These are phyloP conservation scores for Pyrocoelia pectoralis DNA, from an alignment of 2,888 invertebrate species.

Conservation along the genomic window DNA sequence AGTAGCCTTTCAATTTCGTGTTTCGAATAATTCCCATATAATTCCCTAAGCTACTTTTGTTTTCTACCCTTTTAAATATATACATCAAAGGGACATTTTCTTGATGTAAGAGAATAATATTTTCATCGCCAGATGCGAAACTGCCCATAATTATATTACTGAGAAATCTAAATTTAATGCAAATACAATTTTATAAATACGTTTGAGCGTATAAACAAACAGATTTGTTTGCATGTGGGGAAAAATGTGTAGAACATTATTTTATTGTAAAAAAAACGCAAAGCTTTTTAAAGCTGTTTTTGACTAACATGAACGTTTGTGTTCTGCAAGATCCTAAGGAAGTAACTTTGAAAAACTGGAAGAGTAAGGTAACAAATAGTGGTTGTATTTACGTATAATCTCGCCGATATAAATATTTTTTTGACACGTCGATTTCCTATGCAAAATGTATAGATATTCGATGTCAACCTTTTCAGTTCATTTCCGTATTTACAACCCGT, in stretches of 20 bases:
- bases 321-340: too few species aligned
- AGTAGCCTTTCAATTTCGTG: slow-evolving; percentile 39
- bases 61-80: slow-evolving; percentile 30
- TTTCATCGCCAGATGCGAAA: not conserved
- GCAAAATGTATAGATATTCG: not conserved
- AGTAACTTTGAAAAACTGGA: too few species aligned
- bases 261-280: too few species aligned
- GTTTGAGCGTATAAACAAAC: too few species aligned
- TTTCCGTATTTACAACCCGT: not conserved
- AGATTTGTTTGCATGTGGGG: too few species aligned
- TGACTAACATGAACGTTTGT: too few species aligned
- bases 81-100: slow-evolving; percentile 24
- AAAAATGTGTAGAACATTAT: too few species aligned
- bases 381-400: too few species aligned
- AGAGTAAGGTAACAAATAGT: too few species aligned
- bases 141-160: not conserved
- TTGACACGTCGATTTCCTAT: slow-evolving; percentile 5
- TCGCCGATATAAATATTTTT: not conserved
- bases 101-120: not conserved
- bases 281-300: too few species aligned
- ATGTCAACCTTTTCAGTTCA: not conserved
- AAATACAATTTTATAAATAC: too few species aligned
- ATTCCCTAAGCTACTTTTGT: slow-evolving; percentile 39
- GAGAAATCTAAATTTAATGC: too few species aligned
- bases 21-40: slow-evolving; percentile 37